Percentiles rank a stretch among this genome's conserved stretches.
Evolutionary conservation across 92 coral and sea anemone genomes (phyloP).

Genomic region (Desmophyllum pertusum): DNA sequence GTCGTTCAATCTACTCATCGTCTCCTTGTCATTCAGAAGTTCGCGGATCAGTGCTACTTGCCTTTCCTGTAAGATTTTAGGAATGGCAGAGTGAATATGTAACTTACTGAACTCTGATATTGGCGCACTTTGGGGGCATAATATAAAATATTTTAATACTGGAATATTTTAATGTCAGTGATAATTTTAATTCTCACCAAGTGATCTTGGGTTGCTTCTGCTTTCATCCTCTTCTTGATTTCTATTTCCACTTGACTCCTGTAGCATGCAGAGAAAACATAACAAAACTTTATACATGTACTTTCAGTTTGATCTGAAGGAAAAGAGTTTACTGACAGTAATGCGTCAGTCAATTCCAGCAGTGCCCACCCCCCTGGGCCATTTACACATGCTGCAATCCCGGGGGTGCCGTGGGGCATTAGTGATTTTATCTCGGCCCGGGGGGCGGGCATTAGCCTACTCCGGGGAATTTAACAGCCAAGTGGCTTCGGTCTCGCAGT

Average conservation of each 20-base stretch:
- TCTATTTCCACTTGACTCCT: constrained; percentile 94
- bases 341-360: too few relatives aligned
- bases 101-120: neutral
- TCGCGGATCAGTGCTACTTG: constrained; percentile 97
- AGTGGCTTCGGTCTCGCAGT: too few relatives aligned
- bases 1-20: constrained; percentile 90
- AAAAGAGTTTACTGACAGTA: neutral
- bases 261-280: neutral
- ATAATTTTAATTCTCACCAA: constrained; percentile 61
- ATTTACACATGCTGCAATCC: too few relatives aligned
- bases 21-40: constrained; percentile 87
- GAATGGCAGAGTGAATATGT: too few relatives aligned
- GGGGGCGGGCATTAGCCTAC: too few relatives aligned
- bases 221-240: constrained; percentile 89
- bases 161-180: neutral
- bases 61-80: constrained; percentile 71
- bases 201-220: constrained; percentile 94
- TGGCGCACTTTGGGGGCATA: neutral
- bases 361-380: too few relatives aligned
- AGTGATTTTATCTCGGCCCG: too few relatives aligned
- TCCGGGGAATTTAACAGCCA: too few relatives aligned
- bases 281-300: neutral
- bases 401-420: too few relatives aligned
- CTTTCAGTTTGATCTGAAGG: too few relatives aligned
- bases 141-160: too few relatives aligned